Evolutionary conservation across 2,888 invertebrate genomes (phyloP), one percentile per base, ranked within the genome.

Genomic region (Lacanobia wlatinum): DNA sequence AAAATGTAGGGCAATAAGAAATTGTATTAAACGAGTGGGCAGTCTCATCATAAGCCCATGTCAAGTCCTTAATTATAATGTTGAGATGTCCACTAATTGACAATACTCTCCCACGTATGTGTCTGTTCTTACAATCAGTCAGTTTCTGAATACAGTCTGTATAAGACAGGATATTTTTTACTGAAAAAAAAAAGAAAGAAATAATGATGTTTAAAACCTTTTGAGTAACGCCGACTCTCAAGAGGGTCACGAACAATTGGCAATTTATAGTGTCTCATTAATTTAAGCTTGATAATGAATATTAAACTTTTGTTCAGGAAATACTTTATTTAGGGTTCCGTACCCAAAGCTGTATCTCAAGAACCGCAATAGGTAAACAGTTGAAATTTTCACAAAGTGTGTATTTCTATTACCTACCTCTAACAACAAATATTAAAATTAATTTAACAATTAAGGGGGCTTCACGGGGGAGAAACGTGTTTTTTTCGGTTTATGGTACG

Each of bases 201-300:
- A 43, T 43, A 16, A 23, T 60, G 10, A 40, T 16, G 9, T 48
- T 50, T 23, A 21, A 18, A 48, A 43, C 63, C 12, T 52, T 43
- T 43, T 23, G 12, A 23, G 16, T n/a, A 14, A 61, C 50, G 12
- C 18, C 16, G n/a, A 1, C 23, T 34, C 23, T 7, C 23, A 18
- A 46, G 23, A 43, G 43, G n/a, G 8, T 1, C n/a, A 72, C 34
- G 4, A 71, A 71, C 64, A 72, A 72, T 53, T 28, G 38, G 46
- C 23, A 75, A 65, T 28, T 75, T 9, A 72, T 75, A 34, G 12
- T 18, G 12, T 14, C 34, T 75, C 74, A 74, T 71, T 46, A 71
- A 6, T n/a, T 43, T 2, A 16, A n/a, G 16, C 52, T 12, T 23
- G 10, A 7, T n/a, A 38, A 71, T 73, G 34, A 52, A 61, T 52